A percentile compares a stretch with the other conserved stretches of the same genome.
Evolutionary conservation across 2,797 vertebrate species (phyloP).

Genomic region (Myiotriccus ornatus): DNA sequence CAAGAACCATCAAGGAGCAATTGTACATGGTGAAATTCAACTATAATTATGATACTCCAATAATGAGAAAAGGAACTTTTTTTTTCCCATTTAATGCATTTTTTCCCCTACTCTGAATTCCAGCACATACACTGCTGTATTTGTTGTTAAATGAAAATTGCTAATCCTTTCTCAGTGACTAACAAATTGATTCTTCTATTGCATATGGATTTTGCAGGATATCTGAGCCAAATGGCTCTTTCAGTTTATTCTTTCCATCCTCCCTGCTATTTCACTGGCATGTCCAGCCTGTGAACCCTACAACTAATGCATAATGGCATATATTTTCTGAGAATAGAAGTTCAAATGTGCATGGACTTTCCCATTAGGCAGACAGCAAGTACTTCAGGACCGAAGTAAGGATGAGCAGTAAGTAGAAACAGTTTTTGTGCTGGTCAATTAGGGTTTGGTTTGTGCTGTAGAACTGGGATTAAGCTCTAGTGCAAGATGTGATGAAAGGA

Average conservation of each 20-base stretch:
- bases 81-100: background rate
- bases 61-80: background rate
- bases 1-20: slow-evolving; percentile 38
- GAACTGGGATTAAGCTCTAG: background rate
- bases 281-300: background rate
- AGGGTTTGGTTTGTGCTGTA: background rate
- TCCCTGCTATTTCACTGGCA: background rate
- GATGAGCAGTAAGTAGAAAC: background rate
- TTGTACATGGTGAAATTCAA: slow-evolving; percentile 26
- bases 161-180: background rate
- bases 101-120: background rate
- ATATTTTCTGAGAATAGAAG: background rate
- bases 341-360: background rate
- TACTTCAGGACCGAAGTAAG: background rate
- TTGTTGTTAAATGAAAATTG: background rate
- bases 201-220: background rate
- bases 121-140: background rate
- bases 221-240: background rate
- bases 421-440: background rate
- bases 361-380: background rate
- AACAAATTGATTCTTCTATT: slow-evolving; percentile 3
- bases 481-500: background rate
- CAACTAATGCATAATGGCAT: background rate
- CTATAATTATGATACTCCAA: background rate
- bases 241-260: background rate